Conservation (phyloP, 1,140 invertebrate species). For the Homarus americanus region DNA sequence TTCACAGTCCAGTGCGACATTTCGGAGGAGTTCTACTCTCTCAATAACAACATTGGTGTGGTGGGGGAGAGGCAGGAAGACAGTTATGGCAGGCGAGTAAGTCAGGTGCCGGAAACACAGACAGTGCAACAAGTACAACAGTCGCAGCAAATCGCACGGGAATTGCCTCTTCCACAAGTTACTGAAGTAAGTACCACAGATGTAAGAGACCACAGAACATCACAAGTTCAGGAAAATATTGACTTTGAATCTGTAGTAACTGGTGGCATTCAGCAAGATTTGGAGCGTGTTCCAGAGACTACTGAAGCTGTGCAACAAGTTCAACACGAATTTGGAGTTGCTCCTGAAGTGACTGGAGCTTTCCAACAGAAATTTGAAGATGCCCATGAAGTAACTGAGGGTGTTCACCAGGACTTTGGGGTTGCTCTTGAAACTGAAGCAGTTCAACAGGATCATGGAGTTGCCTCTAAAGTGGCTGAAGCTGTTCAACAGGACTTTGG, state of each 20-base stretch:
- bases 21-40: background rate
- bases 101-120: background rate
- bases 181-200: too few species aligned
- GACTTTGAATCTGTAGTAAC: background rate
- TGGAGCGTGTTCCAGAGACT: background rate
- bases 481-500: background rate
- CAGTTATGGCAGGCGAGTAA: background rate
- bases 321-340: background rate
- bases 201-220: background rate
- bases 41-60: background rate
- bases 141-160: background rate
- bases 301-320: background rate
- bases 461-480: background rate
- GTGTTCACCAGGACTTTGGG: background rate
- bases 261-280: background rate
- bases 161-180: background rate
- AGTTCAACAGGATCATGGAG: background rate
- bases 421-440: background rate
- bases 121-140: background rate
- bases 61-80: background rate
- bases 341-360: background rate
- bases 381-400: background rate
- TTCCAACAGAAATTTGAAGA: background rate
- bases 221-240: background rate
- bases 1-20: conserved; percentile 89